A percentile compares a stretch with the other conserved stretches of the same genome.
Evolutionary conservation across 2,888 invertebrate genomes (phyloP).

Genomic region (Brenthis daphne): DNA sequence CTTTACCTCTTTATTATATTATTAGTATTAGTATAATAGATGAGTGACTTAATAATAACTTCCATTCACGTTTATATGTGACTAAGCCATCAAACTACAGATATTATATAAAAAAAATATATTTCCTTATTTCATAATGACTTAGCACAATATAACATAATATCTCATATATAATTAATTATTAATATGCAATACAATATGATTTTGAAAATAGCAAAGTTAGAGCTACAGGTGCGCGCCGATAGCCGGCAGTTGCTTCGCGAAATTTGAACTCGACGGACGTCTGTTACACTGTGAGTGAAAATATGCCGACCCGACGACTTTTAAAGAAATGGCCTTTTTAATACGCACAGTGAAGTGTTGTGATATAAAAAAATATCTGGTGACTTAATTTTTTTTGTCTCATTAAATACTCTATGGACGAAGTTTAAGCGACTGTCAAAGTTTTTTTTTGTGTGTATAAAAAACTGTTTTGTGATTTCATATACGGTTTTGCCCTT

Average conservation of each 20-base stretch:
- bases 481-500: neutral
- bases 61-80: no score
- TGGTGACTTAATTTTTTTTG: slow-evolving; percentile 30
- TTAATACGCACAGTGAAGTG: slow-evolving; percentile 38
- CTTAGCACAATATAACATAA: neutral
- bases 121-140: neutral
- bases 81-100: neutral
- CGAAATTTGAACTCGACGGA: slow-evolving; percentile 25
- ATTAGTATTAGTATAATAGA: no score
- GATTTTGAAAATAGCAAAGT: slow-evolving; percentile 12
- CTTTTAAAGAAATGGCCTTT: slow-evolving; percentile 37
- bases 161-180: neutral
- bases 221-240: slow-evolving; percentile 45
- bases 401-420: neutral
- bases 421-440: neutral
- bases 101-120: neutral
- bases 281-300: slow-evolving; percentile 23
- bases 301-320: slow-evolving; percentile 29
- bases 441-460: slow-evolving; percentile 14
- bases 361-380: slow-evolving; percentile 29
- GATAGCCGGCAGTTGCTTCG: slow-evolving; percentile 39
- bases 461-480: slow-evolving; percentile 6
- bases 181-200: neutral
- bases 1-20: no score
- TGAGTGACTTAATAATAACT: no score